These are phyloP conservation scores for Acronicta leporina DNA, from an alignment of 2,888 invertebrate genomes.

Conservation along the genomic window DNA sequence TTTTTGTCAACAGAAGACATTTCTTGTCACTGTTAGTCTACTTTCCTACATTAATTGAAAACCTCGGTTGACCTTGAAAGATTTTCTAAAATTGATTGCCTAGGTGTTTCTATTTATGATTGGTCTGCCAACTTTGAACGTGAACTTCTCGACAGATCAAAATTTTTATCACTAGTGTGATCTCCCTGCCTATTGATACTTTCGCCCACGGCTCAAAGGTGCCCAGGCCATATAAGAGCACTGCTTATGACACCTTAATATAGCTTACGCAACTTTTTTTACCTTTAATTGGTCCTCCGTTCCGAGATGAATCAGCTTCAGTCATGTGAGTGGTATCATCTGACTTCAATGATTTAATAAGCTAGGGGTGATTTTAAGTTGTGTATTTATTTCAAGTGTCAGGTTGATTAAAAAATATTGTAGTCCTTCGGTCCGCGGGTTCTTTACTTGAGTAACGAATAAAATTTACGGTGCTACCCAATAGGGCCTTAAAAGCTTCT, in stretches of 20 bases:
- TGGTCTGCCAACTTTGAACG: not conserved
- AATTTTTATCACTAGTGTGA: not conserved
- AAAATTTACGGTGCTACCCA: not conserved
- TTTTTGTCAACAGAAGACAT: too few relatives aligned
- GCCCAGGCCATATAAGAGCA: slow-evolving; percentile 25
- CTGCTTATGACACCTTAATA: slow-evolving; percentile 39
- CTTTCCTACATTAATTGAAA: too few relatives aligned
- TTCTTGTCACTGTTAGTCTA: too few relatives aligned
- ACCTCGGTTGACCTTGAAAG: too few relatives aligned
- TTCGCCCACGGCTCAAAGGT: slow-evolving; percentile 32
- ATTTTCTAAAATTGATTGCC: too few relatives aligned
- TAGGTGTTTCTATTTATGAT: too few relatives aligned
- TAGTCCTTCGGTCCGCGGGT: slow-evolving; percentile 21
- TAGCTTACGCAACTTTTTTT: slow-evolving; percentile 37
- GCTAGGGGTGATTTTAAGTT: slow-evolving; percentile 17
- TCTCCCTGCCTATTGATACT: slow-evolving; percentile 22
- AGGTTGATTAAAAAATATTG: slow-evolving; percentile 8
- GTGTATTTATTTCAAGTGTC: slow-evolving; percentile 31
- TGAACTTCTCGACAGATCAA: not conserved
- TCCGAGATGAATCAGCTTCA: slow-evolving; percentile 40
- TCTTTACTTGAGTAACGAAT: slow-evolving; percentile 4
- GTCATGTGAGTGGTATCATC: slow-evolving; percentile 13
- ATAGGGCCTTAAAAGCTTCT: not conserved
- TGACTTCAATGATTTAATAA: slow-evolving; percentile 25
- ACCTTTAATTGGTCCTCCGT: slow-evolving; percentile 41